Percentiles rank a stretch among this genome's conserved stretches.
Evolutionary conservation across 2,113 vertebrate species (phyloP).

Genomic region (Takifugu bimaculatus): DNA sequence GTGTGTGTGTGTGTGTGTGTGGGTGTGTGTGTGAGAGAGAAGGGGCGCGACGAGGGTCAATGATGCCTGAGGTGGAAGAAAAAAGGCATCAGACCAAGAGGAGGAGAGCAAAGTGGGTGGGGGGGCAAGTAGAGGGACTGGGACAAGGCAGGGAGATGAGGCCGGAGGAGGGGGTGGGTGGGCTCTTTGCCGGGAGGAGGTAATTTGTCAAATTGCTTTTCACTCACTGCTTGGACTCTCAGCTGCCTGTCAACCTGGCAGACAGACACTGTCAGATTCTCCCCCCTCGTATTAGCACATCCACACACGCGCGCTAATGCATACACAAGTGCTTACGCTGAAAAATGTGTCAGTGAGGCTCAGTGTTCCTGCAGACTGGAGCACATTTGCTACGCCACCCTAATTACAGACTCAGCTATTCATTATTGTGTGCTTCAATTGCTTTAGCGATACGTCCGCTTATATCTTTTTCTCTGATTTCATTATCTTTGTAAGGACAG

Average conservation of each 20-base stretch:
- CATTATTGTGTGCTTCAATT: constrained; percentile 54
- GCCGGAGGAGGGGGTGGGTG: constrained; percentile 47
- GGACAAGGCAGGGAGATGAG: constrained; percentile 25
- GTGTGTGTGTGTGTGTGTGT: constrained; percentile 51
- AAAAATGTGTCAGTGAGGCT: constrained; percentile 38
- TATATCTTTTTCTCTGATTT: constrained; percentile 40
- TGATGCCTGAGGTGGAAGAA: constrained; percentile 33
- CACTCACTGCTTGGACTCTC: constrained; percentile 72
- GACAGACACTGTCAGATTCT: constrained; percentile 79
- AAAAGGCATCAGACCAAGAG: constrained; percentile 31
- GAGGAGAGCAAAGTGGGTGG: constrained; percentile 42
- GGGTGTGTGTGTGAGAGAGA: constrained; percentile 53
- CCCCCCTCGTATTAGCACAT: constrained; percentile 73
- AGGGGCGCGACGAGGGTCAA: constrained; percentile 50
- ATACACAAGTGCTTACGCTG: constrained; percentile 17
- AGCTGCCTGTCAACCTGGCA: constrained; percentile 78
- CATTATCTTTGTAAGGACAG: constrained; percentile 33
- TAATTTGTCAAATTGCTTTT: constrained; percentile 83
- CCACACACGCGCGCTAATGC: constrained; percentile 6
- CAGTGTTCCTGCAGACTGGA: constrained; percentile 29
- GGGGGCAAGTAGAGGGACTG: constrained; percentile 22
- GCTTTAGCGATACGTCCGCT: constrained; percentile 39
- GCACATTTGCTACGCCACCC: constrained; percentile 28
- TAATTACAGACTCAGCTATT: constrained; percentile 42
- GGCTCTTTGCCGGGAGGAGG: constrained; percentile 58